Conservation (phyloP, 1,140 invertebrate genomes). For the Papilio polyxenes region DNA sequence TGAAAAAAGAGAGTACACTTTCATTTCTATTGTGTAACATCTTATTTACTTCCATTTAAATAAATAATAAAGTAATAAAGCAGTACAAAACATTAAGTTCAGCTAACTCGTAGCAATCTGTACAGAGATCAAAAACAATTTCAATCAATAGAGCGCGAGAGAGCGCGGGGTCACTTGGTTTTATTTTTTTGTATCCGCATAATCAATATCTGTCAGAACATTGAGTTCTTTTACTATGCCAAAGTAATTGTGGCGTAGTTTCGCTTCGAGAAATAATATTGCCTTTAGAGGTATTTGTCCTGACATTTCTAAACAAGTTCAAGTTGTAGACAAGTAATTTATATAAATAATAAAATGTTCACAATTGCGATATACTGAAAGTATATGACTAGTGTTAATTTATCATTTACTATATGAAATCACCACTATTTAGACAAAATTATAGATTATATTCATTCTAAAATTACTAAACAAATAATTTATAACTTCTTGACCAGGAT, state of each 20-base stretch:
- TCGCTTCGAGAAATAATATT: neutral
- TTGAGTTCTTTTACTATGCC: neutral
- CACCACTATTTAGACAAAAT: neutral
- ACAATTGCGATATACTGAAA: neutral
- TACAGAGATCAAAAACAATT: constrained; percentile 10
- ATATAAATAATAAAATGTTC: neutral
- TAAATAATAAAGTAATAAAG: neutral
- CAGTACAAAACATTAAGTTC: constrained; percentile 12
- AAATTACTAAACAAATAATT: too few relatives aligned
- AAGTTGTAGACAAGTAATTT: neutral
- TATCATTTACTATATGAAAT: neutral
- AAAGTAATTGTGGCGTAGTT: neutral
- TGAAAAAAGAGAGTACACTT: neutral
- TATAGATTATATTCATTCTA: too few relatives aligned
- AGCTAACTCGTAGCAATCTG: neutral
- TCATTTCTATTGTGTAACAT: neutral
- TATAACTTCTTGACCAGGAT: too few relatives aligned
- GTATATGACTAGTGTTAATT: neutral
- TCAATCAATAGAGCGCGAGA: neutral
- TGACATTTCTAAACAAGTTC: neutral
- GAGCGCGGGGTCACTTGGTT: neutral
- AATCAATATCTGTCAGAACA: constrained; percentile 14
- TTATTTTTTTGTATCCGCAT: neutral
- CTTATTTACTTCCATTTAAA: neutral
- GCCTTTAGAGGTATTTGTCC: neutral